Conservation (phyloP, 2,888 invertebrate genomes). For the Ariolimax columbianus region DNA sequence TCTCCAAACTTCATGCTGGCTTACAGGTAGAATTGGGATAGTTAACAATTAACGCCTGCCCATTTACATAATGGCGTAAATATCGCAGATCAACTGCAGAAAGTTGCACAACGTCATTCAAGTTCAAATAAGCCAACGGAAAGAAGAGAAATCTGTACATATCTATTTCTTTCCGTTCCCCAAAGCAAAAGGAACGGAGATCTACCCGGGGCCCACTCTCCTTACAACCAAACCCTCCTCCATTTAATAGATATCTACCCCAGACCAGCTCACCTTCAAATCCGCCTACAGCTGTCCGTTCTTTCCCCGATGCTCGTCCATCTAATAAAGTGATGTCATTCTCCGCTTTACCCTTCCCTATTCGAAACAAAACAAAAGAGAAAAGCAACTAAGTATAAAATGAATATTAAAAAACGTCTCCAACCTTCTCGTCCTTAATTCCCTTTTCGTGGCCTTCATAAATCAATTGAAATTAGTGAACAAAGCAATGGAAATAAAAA, state of each 20-base stretch:
- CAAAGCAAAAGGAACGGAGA: too few relatives aligned
- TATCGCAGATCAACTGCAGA: too few relatives aligned
- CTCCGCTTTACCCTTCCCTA: not conserved
- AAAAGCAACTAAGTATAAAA: conserved; percentile 21
- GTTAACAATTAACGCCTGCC: too few relatives aligned
- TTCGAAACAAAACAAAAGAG: conserved; percentile 18
- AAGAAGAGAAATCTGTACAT: too few relatives aligned
- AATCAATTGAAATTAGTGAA: not conserved
- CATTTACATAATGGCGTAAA: too few relatives aligned
- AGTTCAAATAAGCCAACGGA: too few relatives aligned
- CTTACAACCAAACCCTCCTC: too few relatives aligned
- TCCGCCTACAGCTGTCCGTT: conserved; percentile 31
- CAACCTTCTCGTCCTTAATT: not conserved
- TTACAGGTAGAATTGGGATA: too few relatives aligned
- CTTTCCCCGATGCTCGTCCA: conserved; percentile 3
- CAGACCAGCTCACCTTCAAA: conserved; percentile 24
- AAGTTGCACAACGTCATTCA: too few relatives aligned
- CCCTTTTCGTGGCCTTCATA: not conserved
- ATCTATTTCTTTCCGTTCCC: too few relatives aligned
- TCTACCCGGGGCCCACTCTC: too few relatives aligned
- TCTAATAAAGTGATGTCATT: conserved; percentile 12
- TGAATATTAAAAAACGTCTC: not conserved
- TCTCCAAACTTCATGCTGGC: too few relatives aligned
- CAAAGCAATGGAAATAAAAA: not conserved
- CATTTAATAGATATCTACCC: not conserved